Evolutionary conservation across 2,113 vertebrate genomes (phyloP), one percentile per base, ranked within the genome.

Genomic region (Anguilla japonica): DNA sequence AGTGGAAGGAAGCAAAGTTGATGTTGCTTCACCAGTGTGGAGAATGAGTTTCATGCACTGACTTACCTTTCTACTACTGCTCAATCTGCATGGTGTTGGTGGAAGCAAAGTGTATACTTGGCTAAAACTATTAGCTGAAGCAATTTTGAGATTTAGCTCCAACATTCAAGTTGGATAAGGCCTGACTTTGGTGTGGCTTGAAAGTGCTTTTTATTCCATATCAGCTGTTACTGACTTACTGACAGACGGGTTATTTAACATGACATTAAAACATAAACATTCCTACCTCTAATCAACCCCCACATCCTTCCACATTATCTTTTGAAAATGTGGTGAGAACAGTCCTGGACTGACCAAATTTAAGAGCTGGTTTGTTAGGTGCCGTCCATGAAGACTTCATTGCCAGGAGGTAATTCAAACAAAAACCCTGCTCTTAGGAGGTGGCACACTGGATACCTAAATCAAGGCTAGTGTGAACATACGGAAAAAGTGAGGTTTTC

Each of bases 1-100:
- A 85, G 75, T 71, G 39, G 84, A 40, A 16, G 78, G 40, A 39
- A 85, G 34, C 79, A 16, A 75, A 41, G 56, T 41, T 86, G 78
- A 81, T 81, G 78, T 16, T 50, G 26, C 18, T 81, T 41, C 34
- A 43, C 50, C n/a, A 16, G 56, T 34, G 34, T 29, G 29, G 41
- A 34, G 46, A 56, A 56, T 40, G 22, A 81, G 46, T 41, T n/a
- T 22, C 15, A 5, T 63, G 26, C 13, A 40, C 18, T 43, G 22
- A 18, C 50, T 40, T 50, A 43, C 18, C 75, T 81, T 81, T 81
- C 50, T 57, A 50, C 67, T 81, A 43, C 60, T 41, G 53, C 18
- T 81, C 16, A 67, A 81, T 26, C 9, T 50, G 53, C 79, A 60
- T 50, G n/a, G 7, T 18, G 22, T 57, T 82, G 57, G 57, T 26